Evolutionary conservation across 2,888 invertebrate genomes (phyloP), one percentile per base, ranked within the genome.

Genomic region (Melanostoma mellinum): DNA sequence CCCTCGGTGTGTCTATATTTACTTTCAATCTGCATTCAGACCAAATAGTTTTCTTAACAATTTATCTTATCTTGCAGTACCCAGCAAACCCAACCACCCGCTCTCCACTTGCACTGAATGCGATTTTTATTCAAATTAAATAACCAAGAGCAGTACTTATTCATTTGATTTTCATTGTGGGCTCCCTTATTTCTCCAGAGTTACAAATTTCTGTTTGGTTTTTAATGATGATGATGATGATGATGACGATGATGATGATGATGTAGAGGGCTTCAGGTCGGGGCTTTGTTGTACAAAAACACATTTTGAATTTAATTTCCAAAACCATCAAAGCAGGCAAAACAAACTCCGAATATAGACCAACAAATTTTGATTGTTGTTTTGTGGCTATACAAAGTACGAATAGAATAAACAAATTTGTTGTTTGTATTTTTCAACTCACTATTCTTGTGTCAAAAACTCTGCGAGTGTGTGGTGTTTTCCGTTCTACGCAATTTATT

Each of bases 101-200:
- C 73, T 73, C 73, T 67, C 52, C 72, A 38, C 53, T 50, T 50
- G 20, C 20, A 20, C 20, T 60, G 32, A 80, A 71, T 60, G 20
- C 20, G 46, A 58, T 71, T 69, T 63, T 69, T 65, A 71, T 80
- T 75, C 63, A 80, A 80, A 75, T 75, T 69, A 48, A 52, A 65
- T 56, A 68, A 68, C 61, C 20, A 50, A 52, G 60, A 42, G 32
- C 3, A 48, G 20, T 20, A 48, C 35, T 61, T 60, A 46, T 36
- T 38, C 5, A 48, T 48, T 30, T 46, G 10, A 63, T 48, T 63
- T 48, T 20, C 48, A 33, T 48, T 46, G 6, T 10, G 20, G 36
- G 38, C 20, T 2, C 8, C 20, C 6, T 8, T 10, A 20, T 8
- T 9, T 6, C 3, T 50, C 8, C 20, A 20, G 20, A 20, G 20